Conservation (phyloP, 2,888 invertebrate species). For the Tenodera sinensis region DNA sequence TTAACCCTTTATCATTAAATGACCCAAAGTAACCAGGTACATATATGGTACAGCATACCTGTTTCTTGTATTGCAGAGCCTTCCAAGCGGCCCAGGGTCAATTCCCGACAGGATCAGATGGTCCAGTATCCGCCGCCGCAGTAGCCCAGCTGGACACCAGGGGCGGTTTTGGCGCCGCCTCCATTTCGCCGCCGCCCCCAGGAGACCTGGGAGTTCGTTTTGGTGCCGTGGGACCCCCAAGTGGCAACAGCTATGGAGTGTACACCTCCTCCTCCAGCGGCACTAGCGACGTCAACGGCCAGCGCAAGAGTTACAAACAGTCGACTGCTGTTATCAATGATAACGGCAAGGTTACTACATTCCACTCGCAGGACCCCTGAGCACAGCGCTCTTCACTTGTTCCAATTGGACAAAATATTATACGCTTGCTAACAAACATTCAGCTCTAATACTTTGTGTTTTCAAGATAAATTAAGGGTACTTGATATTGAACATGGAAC, state of each 20-base stretch:
- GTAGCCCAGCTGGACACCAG: background rate
- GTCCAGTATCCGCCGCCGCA: background rate
- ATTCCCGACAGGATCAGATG: background rate
- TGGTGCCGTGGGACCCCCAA: conserved; percentile 12
- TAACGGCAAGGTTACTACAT: conserved; percentile 67
- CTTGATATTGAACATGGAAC: too few relatives aligned
- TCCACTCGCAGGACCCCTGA: conserved; percentile 45
- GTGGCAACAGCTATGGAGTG: conserved; percentile 43
- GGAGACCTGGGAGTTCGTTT: conserved; percentile 16
- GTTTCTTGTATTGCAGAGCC: background rate
- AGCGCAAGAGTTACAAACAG: conserved; percentile 51
- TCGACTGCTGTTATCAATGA: conserved; percentile 63
- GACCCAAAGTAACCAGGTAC: too few relatives aligned
- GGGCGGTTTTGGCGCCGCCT: conserved; percentile 23
- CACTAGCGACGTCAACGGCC: conserved; percentile 58
- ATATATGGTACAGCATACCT: too few relatives aligned
- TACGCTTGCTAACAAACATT: too few relatives aligned
- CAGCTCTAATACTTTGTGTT: too few relatives aligned
- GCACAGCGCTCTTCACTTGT: background rate
- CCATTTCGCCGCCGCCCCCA: conserved; percentile 3
- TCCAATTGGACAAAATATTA: too few relatives aligned
- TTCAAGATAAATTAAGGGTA: too few relatives aligned
- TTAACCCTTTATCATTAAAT: too few relatives aligned
- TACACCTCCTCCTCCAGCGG: conserved; percentile 62
- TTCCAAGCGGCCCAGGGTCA: background rate